A percentile compares a stretch with the other conserved stretches of the same genome.
Evolutionary conservation across 2,797 vertebrate species (phyloP).

Genomic region (Sarcoramphus papa): DNA sequence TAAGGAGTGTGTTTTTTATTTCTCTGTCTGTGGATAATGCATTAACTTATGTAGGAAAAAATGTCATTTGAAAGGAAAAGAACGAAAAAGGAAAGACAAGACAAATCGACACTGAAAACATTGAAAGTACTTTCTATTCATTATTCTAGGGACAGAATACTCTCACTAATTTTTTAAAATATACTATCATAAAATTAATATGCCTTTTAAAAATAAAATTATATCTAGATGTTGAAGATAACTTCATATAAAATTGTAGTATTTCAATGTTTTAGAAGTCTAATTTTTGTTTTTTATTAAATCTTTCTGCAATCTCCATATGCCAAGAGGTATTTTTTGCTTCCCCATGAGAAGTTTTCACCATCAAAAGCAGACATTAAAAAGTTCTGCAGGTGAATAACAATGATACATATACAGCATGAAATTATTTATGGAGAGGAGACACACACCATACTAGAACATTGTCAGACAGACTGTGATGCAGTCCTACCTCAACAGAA

Average conservation of each 20-base stretch:
- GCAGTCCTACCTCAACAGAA: background rate
- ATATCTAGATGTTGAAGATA: background rate
- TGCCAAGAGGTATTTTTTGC: background rate
- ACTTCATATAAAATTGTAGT: background rate
- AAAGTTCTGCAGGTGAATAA: background rate
- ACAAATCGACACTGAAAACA: background rate
- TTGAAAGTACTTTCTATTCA: background rate
- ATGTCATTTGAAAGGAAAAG: background rate
- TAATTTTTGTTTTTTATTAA: background rate
- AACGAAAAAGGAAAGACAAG: background rate
- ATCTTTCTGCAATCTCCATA: background rate
- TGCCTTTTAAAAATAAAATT: background rate
- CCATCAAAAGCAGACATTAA: background rate
- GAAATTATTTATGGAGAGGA: background rate
- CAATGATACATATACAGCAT: background rate
- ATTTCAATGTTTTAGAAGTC: background rate
- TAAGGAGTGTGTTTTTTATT: background rate
- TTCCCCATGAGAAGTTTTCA: background rate
- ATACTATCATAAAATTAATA: background rate
- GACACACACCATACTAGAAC: background rate
- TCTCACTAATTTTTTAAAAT: background rate
- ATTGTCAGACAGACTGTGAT: background rate
- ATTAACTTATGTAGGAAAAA: background rate
- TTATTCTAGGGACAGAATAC: background rate
- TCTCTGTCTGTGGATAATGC: background rate